Percentiles rank a stretch among this genome's conserved stretches.
Conservation (phyloP, 2,888 invertebrate genomes). For the Dryadula phaetusa region DNA sequence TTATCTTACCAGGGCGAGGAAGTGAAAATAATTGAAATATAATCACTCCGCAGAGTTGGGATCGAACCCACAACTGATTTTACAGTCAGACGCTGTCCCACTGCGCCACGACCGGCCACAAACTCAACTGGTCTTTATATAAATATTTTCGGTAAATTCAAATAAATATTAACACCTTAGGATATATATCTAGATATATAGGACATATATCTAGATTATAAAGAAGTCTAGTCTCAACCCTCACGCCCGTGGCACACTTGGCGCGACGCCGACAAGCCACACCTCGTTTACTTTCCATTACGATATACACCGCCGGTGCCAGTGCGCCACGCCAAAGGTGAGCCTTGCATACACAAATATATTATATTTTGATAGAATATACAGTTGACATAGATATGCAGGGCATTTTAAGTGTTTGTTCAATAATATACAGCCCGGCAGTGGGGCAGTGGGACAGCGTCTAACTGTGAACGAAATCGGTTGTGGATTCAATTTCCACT, state of each 20-base stretch:
- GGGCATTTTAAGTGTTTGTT: background rate
- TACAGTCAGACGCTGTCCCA: too few relatives aligned
- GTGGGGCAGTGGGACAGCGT: background rate
- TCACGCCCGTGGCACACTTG: constrained; percentile 31
- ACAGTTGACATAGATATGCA: background rate
- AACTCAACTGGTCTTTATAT: too few relatives aligned
- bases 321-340: constrained; percentile 26
- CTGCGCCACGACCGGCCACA: too few relatives aligned
- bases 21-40: too few relatives aligned
- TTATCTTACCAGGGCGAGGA: too few relatives aligned
- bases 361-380: background rate
- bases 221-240: background rate
- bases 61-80: too few relatives aligned
- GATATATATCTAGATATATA: too few relatives aligned
- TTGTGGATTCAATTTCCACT: too few relatives aligned
- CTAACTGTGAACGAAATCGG: background rate
- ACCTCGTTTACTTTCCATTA: constrained; percentile 42
- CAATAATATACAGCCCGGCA: background rate
- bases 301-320: constrained; percentile 16
- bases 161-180: too few relatives aligned
- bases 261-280: constrained; percentile 35
- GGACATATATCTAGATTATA: background rate
- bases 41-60: too few relatives aligned
- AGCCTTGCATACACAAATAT: constrained; percentile 1
- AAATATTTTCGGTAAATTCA: too few relatives aligned